Conservation (phyloP, 2,797 vertebrate genomes). For the Pipistrellus nathusii region DNA sequence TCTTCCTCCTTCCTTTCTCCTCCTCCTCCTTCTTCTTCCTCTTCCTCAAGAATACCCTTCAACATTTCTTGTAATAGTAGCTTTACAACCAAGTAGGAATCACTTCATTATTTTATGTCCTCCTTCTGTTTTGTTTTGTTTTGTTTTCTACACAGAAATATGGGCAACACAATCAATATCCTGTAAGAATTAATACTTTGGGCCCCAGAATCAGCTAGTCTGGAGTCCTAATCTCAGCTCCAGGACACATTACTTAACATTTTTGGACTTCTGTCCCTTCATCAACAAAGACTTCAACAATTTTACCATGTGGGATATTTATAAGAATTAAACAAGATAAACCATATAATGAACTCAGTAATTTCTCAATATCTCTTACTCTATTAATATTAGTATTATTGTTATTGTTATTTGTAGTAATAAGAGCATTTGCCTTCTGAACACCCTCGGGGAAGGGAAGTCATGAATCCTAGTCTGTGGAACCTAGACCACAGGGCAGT, state of each 20-base stretch:
- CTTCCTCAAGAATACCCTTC: too few species aligned
- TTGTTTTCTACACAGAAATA: not conserved
- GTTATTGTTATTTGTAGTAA: not conserved
- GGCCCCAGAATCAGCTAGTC: not conserved
- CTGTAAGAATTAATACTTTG: not conserved
- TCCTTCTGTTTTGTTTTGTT: not conserved
- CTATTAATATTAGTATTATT: not conserved
- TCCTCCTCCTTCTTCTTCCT: too few species aligned
- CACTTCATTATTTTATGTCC: not conserved
- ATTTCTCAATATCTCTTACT: not conserved
- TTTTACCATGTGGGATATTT: not conserved
- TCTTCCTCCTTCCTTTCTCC: too few species aligned
- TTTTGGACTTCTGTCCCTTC: not conserved
- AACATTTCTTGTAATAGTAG: too few species aligned
- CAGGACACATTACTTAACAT: not conserved
- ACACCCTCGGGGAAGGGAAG: not conserved
- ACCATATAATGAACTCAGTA: not conserved
- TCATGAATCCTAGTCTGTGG: not conserved
- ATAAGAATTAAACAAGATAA: not conserved
- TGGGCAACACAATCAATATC: not conserved
- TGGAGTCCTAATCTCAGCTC: not conserved
- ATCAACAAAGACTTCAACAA: not conserved
- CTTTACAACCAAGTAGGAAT: not conserved
- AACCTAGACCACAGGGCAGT: not conserved
- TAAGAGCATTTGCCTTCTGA: not conserved